Evolutionary conservation across 2,797 vertebrate species (phyloP).

Genomic region (Halcyon chelicuti): DNA sequence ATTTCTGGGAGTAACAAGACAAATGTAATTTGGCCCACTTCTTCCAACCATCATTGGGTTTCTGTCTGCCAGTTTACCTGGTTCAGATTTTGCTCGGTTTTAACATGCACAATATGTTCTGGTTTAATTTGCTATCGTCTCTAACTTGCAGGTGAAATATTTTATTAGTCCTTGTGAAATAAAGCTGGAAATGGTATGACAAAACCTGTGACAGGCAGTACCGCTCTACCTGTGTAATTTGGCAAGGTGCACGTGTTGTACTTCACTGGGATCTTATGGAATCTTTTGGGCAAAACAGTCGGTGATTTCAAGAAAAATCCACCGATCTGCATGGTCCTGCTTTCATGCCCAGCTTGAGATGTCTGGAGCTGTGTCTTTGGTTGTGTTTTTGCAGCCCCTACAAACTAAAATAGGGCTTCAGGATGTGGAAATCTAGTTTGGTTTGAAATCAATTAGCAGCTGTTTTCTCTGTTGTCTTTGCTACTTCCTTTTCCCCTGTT

Average conservation of each 20-base stretch:
- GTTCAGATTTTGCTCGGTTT: background rate
- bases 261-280: background rate
- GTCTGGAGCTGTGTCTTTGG: background rate
- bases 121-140: background rate
- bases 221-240: rapidly evolving
- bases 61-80: background rate
- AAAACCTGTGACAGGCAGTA: background rate
- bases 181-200: background rate
- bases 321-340: background rate
- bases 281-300: background rate
- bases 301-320: background rate
- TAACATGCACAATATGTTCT: background rate
- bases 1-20: background rate
- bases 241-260: background rate
- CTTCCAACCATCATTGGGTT: background rate
- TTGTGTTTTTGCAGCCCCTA: background rate
- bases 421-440: background rate
- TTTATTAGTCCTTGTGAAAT: background rate
- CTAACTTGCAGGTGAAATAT: background rate
- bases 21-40: background rate
- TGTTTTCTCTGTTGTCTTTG: background rate
- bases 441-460: background rate
- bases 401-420: background rate
- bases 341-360: background rate
- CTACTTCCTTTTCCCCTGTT: background rate